phyloP scores from a whole-genome alignment of 2,797 vertebrate species.

The Smutsia gigantea region DNA sequence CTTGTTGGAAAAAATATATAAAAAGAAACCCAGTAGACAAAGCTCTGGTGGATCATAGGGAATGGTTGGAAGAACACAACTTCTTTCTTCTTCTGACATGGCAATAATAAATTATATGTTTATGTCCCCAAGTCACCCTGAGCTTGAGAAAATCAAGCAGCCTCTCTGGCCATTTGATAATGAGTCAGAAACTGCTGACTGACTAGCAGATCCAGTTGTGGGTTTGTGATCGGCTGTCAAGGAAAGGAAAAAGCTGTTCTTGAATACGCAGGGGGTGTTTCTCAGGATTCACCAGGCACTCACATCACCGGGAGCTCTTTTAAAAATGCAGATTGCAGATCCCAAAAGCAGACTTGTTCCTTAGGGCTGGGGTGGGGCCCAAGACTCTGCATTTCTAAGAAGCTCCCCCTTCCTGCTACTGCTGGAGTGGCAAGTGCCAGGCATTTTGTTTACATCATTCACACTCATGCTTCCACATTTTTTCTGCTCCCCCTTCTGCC shows the following conservation, averaged over 20 bases:
- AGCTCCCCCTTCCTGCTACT: not conserved
- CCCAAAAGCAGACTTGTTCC: not conserved
- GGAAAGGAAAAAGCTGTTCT: not conserved
- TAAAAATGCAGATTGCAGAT: not conserved
- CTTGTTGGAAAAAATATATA: not conserved
- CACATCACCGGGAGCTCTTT: not conserved
- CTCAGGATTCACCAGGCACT: not conserved
- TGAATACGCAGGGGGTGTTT: not conserved
- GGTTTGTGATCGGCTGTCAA: not conserved
- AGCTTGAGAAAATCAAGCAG: not conserved
- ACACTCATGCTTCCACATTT: too few species aligned
- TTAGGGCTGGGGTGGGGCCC: not conserved
- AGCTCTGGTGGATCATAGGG: not conserved
- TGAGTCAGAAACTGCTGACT: not conserved
- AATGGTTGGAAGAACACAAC: not conserved
- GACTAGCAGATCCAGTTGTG: not conserved
- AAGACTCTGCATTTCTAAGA: not conserved
- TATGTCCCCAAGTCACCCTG: too few species aligned
- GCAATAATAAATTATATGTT: not conserved
- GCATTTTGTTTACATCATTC: too few species aligned
- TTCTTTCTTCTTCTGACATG: not conserved
- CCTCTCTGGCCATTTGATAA: not conserved
- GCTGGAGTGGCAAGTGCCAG: not conserved
- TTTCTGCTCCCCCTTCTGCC: not conserved
- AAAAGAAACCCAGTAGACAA: not conserved